Evolutionary conservation across 2,797 vertebrate genomes (phyloP), one percentile per base, ranked within the genome.

Genomic region (Pseudopleuronectes americanus): DNA sequence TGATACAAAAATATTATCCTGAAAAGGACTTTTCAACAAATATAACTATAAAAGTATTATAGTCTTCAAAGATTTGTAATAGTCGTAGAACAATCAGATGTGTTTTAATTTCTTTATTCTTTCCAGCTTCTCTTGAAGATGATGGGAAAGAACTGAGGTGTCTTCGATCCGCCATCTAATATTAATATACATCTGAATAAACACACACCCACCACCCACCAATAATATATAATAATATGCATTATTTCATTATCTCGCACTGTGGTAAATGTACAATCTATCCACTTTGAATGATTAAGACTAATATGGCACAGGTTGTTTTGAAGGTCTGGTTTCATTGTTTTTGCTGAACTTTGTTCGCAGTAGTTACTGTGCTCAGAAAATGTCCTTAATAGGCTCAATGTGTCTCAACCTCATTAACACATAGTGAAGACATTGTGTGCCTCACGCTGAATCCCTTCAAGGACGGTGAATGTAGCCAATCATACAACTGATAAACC

Each of bases 121-220:
- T 51, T 72, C 24, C 49, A 95, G 94, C 87, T 94, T 66, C 90
- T 95, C 55, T 59, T 95, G 53, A 94, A 94, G 86, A 90, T 92
- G 82, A 93, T 95, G 91, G 90, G 82, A 26, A 94, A 89, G 78
- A 84, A 69, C 87, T 94, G 82, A 94, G 36, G 51, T 13, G 33
- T 21, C n/a, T 64, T 58, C 14, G 23, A 53, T 54, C 16, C n/a
- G 14, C 71, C 28, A 24, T 43, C 45, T 43, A n/a, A 59, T 23
- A 48, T 81, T 59, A 78, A 28, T 68, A 68, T 56, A 66, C 71
- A 60, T 80, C 63, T 14, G 21, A 55, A 57, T 81, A 68, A 77
- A 64, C 65, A 49, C 45, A 49, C 71, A 49, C 41, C 74, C 66
- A 47, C 49, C 2, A 4, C 58, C 54, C 55, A 76, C 57, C 12